phyloP scores from a whole-genome alignment of 2,797 vertebrate species.

The Myotis myotis region DNA sequence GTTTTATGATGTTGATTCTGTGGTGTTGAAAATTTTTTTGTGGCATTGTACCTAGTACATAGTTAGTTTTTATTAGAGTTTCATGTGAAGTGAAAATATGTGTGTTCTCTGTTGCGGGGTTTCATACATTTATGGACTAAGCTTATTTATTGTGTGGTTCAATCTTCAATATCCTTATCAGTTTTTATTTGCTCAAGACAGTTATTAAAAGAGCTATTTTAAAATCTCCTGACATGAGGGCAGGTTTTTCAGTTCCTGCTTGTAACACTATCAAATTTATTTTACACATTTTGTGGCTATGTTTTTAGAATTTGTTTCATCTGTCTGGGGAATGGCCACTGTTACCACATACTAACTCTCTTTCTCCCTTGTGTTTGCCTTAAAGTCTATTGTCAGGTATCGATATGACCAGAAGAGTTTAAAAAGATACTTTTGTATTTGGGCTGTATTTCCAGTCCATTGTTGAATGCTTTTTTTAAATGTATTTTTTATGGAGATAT shows the following conservation, averaged over 20 bases:
- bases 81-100: background rate
- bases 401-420: background rate
- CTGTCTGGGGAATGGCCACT: background rate
- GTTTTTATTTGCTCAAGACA: constrained; percentile 35
- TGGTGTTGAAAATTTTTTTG: background rate
- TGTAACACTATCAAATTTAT: background rate
- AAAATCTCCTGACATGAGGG: background rate
- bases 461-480: background rate
- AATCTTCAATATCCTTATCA: background rate
- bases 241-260: background rate
- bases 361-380: background rate
- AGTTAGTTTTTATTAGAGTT: background rate
- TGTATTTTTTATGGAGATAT: background rate
- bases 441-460: background rate
- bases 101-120: background rate
- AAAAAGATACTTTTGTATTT: background rate
- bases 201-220: background rate
- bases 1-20: background rate
- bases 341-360: background rate
- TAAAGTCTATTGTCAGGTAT: background rate
- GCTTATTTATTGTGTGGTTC: background rate
- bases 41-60: background rate
- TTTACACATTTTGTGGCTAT: background rate
- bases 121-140: background rate
- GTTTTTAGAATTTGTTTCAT: constrained; percentile 17